Percentiles rank a stretch among this genome's conserved stretches.
phyloP scores from a whole-genome alignment of 1,140 invertebrate species.

The Drosophila novamexicana region DNA sequence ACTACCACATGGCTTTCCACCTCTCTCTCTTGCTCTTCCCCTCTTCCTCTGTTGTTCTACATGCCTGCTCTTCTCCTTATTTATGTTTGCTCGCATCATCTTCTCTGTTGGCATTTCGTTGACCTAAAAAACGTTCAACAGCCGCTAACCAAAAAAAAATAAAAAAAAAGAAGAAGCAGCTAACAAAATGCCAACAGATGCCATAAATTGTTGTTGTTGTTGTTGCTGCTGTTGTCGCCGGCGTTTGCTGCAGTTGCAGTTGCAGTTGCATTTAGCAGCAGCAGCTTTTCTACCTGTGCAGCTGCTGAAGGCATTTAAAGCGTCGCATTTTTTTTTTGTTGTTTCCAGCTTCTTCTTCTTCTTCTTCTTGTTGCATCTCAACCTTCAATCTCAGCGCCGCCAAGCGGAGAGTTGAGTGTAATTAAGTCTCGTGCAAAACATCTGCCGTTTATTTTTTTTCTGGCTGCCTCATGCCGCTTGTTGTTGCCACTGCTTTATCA shows the following conservation, averaged over 20 bases:
- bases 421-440: slow-evolving; percentile 77
- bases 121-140: slow-evolving; percentile 81
- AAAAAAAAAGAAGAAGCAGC: slow-evolving; percentile 18
- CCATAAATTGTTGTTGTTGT: slow-evolving; percentile 63
- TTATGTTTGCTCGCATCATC: slow-evolving; percentile 77
- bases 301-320: slow-evolving; percentile 63
- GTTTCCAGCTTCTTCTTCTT: neutral
- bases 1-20: slow-evolving; percentile 9
- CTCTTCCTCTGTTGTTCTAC: neutral
- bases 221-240: slow-evolving; percentile 19
- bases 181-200: slow-evolving; percentile 61
- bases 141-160: slow-evolving; percentile 55
- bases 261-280: slow-evolving; percentile 55
- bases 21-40: neutral
- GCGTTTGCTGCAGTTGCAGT: slow-evolving; percentile 49
- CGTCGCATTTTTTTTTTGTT: slow-evolving; percentile 22
- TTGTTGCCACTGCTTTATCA: slow-evolving; percentile 19
- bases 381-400: slow-evolving; percentile 73
- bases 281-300: slow-evolving; percentile 72
- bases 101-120: slow-evolving; percentile 74
- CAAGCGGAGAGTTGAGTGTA: slow-evolving; percentile 54
- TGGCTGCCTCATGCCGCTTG: neutral
- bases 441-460: slow-evolving; percentile 58
- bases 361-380: slow-evolving; percentile 39
- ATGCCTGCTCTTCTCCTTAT: slow-evolving; percentile 38